Base-by-base conservation (phyloP, 35 echinoderm and acorn worm species). In the Apostichopus californicus region DNA sequence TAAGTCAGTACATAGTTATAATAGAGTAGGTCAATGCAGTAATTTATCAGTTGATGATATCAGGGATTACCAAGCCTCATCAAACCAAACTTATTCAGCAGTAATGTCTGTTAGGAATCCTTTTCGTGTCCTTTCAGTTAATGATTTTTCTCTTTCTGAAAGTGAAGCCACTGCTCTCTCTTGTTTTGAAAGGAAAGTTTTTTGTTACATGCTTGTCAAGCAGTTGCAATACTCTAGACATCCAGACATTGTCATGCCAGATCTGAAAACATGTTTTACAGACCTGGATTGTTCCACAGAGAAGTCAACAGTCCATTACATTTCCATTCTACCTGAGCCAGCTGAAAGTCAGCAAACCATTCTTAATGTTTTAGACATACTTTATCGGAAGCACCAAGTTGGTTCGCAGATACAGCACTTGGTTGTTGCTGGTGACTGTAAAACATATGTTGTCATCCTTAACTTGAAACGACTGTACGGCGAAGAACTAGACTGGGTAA, bases 401-500 rank as follows among this genome's bases (percentile, higher is more conserved):
- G 83, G 77, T 8, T 63, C 93, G 54, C 13, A 60, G 22, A 57
- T 91, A 73, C 70, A 73, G 60, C 56, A 97, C 58, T 57, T 94
- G 6, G 88, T 93, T 21, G 66, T 97, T 21, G 92, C 88, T 14
- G 94, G 96, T 8, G 93, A 97, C 61, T 87, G 91, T 64, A 92
- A 89, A 78, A 95, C 95, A 11, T 92, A 81, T 84, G 83, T 92
- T 26, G 65, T 88, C 15, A 53, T 92, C 20, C 66, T 83, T 72
- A 88, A 96, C 17, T 15, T 96, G 34, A 94, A 96, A 84, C 55
- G 78, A 7, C n/a, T 92, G 14, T 94, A 94, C 78, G 92, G 95
- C 63, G 77, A 57, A 34, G 73, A 21, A 13, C 87, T 95, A 8
- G 77, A 79, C 23, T 95, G 96, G 96, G 90, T 95, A 1, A 92